Conservation (phyloP, 2,888 invertebrate species). For the Aleiodes testaceus region DNA sequence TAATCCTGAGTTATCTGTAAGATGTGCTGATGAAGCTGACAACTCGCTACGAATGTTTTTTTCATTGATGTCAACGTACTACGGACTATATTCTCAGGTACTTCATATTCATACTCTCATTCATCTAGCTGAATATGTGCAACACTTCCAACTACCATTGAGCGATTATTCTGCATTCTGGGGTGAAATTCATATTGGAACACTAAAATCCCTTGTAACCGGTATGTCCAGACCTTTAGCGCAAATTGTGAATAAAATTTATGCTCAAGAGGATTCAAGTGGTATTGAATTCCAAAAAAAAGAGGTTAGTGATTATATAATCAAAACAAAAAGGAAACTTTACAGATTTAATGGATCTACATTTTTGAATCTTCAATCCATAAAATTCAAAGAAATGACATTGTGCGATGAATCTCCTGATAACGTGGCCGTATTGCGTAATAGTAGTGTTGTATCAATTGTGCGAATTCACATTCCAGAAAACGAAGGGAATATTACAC, state of each 20-base stretch:
- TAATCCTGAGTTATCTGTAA: constrained; percentile 36
- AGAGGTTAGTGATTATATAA: too few relatives aligned
- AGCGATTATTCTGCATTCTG: constrained; percentile 48
- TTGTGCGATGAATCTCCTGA: too few relatives aligned
- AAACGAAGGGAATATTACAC: too few relatives aligned
- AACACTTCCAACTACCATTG: constrained; percentile 42
- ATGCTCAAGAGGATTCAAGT: constrained; percentile 38
- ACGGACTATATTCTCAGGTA: constrained; percentile 48
- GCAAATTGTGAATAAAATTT: constrained; percentile 44
- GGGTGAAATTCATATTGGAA: constrained; percentile 51
- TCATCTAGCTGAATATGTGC: constrained; percentile 50
- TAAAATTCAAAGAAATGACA: too few relatives aligned
- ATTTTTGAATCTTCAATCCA: too few relatives aligned
- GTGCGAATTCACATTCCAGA: too few relatives aligned
- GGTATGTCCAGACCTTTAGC: constrained; percentile 38
- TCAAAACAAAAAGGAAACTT: too few relatives aligned
- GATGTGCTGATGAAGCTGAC: constrained; percentile 41
- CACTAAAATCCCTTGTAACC: constrained; percentile 45
- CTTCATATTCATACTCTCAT: constrained; percentile 49
- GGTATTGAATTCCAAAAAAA: too few relatives aligned
- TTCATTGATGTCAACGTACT: constrained; percentile 45
- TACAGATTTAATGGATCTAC: too few relatives aligned
- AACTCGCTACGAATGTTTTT: constrained; percentile 44
- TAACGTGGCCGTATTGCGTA: too few relatives aligned
- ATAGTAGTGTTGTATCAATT: too few relatives aligned